phyloP scores from a whole-genome alignment of 2,888 invertebrate genomes.

The Philereme vetulata region DNA sequence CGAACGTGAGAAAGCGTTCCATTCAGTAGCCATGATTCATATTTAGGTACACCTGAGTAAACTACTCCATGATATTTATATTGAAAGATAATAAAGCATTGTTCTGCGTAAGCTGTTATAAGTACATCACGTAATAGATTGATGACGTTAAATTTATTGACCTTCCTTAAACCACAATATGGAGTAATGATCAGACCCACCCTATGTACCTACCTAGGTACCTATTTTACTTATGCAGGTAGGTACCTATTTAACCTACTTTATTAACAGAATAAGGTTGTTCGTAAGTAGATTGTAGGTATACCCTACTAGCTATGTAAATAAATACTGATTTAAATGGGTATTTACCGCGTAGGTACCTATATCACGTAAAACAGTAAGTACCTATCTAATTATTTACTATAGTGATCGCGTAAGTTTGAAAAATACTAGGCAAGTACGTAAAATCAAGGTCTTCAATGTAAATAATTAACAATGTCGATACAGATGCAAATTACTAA shows the following conservation, averaged over 20 bases:
- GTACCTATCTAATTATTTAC: too few species aligned
- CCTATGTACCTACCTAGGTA: not conserved
- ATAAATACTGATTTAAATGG: too few species aligned
- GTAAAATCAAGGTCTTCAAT: constrained; percentile 4
- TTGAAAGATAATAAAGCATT: constrained; percentile 30
- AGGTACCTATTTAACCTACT: too few species aligned
- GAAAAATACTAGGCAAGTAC: too few species aligned
- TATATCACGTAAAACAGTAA: too few species aligned
- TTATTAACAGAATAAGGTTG: too few species aligned
- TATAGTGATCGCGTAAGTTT: too few species aligned
- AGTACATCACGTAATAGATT: constrained; percentile 14
- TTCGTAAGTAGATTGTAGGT: too few species aligned
- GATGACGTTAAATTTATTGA: constrained; percentile 10
- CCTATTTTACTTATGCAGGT: too few species aligned
- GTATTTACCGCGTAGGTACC: not conserved
- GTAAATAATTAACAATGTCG: constrained; percentile 8
- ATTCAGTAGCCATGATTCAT: constrained; percentile 25
- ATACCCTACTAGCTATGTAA: not conserved
- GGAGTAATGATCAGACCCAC: constrained; percentile 13
- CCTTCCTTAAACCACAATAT: constrained; percentile 7
- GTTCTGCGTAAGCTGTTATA: constrained; percentile 29
- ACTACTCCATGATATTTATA: constrained; percentile 25
- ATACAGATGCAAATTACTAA: not conserved
- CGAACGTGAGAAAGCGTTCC: constrained; percentile 15
- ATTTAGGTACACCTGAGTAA: constrained; percentile 31